Evolutionary conservation across 2,113 vertebrate genomes (phyloP).

Genomic region (Trinectes maculatus): DNA sequence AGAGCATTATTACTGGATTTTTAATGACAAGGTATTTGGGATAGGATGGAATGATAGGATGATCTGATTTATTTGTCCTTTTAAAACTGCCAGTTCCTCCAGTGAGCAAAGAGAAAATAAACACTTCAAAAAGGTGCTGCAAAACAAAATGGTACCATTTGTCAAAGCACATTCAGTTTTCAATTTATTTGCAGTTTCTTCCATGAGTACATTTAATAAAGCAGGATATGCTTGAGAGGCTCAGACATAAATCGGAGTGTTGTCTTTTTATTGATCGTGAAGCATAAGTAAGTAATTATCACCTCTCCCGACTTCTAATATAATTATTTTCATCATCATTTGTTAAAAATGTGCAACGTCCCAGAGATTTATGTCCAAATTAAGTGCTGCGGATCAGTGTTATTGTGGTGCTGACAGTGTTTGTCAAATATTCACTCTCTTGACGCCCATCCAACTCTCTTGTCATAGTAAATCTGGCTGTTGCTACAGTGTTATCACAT

Average conservation of each 20-base stretch:
- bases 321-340: constrained; percentile 25
- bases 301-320: constrained; percentile 28
- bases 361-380: constrained; percentile 26
- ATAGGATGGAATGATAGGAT: too few relatives aligned
- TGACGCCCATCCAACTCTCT: constrained; percentile 29
- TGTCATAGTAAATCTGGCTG: constrained; percentile 44
- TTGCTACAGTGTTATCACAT: constrained; percentile 45
- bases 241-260: neutral
- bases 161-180: constrained; percentile 22
- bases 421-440: constrained; percentile 32
- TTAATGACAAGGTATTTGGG: neutral
- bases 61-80: constrained; percentile 15
- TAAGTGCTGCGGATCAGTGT: constrained; percentile 8
- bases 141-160: neutral
- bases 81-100: neutral
- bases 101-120: neutral
- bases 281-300: constrained; percentile 51
- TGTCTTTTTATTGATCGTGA: constrained; percentile 34
- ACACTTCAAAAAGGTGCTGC: too few relatives aligned
- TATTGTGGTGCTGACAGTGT: constrained; percentile 24
- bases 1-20: too few relatives aligned
- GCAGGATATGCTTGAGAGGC: neutral
- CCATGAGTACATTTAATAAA: constrained; percentile 30
- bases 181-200: constrained; percentile 1
- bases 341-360: constrained; percentile 24